Evolutionary conservation across 2,797 vertebrate genomes (phyloP).

Genomic region (Channa striata): DNA sequence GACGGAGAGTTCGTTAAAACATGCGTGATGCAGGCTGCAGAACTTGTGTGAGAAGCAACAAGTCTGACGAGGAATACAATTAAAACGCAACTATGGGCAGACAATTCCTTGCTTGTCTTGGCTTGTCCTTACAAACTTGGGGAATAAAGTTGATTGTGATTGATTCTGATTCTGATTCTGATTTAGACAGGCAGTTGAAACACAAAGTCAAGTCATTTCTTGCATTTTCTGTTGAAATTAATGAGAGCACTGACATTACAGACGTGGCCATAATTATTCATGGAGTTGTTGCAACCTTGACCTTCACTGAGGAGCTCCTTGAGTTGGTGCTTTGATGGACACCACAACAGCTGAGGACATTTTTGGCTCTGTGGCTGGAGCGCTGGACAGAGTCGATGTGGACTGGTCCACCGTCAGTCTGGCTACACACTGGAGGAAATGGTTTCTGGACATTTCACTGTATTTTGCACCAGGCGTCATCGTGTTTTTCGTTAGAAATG

Average conservation of each 20-base stretch:
- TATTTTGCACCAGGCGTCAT: constrained; percentile 4
- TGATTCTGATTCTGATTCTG: too few relatives aligned
- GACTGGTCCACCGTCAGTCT: too few relatives aligned
- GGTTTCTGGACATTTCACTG: constrained; percentile 1
- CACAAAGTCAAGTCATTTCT: not conserved
- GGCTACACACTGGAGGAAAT: not conserved
- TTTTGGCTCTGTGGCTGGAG: not conserved
- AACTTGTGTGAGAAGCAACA: not conserved
- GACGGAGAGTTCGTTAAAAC: not conserved
- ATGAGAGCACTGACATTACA: not conserved
- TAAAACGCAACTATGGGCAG: not conserved
- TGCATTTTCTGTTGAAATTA: not conserved
- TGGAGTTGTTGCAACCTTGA: not conserved
- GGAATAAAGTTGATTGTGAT: too few relatives aligned
- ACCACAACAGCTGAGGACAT: constrained; percentile 1
- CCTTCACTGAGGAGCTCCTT: not conserved
- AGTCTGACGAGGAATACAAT: not conserved
- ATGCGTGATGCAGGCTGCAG: not conserved
- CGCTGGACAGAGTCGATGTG: too few relatives aligned
- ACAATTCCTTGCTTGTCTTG: too few relatives aligned
- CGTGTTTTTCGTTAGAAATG: not conserved
- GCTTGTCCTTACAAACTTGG: too few relatives aligned
- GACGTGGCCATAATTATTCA: not conserved
- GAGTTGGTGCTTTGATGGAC: not conserved
- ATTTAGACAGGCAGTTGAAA: not conserved